These are phyloP conservation scores for Lithobates pipiens DNA, from an alignment of 2,797 vertebrate species.

Conservation along the genomic window DNA sequence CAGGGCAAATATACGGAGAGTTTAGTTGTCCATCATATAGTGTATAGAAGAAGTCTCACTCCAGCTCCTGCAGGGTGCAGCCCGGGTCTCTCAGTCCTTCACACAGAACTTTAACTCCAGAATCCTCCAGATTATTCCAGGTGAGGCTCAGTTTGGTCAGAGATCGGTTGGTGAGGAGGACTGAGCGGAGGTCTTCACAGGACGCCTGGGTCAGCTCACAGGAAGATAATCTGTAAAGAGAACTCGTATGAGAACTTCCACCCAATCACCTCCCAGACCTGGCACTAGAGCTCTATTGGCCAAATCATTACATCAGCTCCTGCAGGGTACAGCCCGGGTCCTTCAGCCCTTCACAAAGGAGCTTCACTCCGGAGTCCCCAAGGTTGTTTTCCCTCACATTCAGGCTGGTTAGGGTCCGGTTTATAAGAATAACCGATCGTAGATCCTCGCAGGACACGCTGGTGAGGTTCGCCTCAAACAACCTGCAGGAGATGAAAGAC, in stretches of 20 bases:
- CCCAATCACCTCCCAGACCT: too few species aligned
- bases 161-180: neutral
- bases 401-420: neutral
- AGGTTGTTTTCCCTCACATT: neutral
- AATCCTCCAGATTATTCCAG: neutral
- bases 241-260: too few species aligned
- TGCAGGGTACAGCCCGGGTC: neutral
- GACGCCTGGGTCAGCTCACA: neutral
- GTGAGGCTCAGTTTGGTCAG: neutral
- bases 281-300: neutral
- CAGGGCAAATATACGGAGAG: too few species aligned
- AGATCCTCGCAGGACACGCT: neutral
- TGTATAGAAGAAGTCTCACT: neutral
- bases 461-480: neutral
- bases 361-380: neutral
- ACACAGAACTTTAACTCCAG: neutral
- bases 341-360: neutral
- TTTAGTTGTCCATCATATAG: too few species aligned
- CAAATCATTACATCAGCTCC: neutral
- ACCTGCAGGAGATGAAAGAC: neutral
- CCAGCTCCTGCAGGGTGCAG: conserved; percentile 2
- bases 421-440: neutral
- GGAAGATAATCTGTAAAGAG: neutral
- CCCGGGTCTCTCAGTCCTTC: neutral
- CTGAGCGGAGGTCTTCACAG: neutral